Conservation (phyloP, 2,113 vertebrate species). For the Brachirus orientalis region DNA sequence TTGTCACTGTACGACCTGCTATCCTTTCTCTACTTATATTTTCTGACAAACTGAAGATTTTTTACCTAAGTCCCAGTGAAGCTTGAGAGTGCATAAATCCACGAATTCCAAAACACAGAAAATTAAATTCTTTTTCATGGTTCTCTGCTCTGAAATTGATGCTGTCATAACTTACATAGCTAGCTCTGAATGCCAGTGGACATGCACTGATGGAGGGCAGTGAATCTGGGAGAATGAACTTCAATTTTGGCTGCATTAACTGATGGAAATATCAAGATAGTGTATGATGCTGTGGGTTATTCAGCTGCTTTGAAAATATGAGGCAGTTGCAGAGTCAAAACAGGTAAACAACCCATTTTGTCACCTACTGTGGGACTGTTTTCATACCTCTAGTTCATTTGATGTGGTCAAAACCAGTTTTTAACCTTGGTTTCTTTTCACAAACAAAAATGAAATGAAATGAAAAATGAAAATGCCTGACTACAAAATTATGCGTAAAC, state of each 20-base stretch:
- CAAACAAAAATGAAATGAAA: no score
- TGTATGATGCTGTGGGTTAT: not conserved
- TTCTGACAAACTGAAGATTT: constrained; percentile 1
- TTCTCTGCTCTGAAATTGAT: constrained; percentile 3
- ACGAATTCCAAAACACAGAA: constrained; percentile 6
- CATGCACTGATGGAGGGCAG: not conserved
- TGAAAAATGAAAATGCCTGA: no score
- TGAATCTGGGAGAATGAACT: not conserved
- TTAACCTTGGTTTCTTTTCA: no score
- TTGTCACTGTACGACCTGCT: not conserved
- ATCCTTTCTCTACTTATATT: not conserved
- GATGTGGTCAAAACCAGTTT: no score
- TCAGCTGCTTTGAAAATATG: no score
- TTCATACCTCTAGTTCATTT: no score
- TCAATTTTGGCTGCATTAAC: not conserved
- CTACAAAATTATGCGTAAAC: no score
- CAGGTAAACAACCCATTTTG: no score
- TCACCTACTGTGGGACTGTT: no score
- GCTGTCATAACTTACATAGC: not conserved
- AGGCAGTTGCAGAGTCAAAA: no score
- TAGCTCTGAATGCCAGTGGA: not conserved
- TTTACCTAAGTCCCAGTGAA: not conserved
- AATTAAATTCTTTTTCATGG: not conserved
- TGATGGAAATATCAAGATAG: not conserved
- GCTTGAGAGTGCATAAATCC: constrained; percentile 6